Evolutionary conservation across 2,797 vertebrate species (phyloP), one percentile per base, ranked within the genome.

Genomic region (Gambusia yucatana): DNA sequence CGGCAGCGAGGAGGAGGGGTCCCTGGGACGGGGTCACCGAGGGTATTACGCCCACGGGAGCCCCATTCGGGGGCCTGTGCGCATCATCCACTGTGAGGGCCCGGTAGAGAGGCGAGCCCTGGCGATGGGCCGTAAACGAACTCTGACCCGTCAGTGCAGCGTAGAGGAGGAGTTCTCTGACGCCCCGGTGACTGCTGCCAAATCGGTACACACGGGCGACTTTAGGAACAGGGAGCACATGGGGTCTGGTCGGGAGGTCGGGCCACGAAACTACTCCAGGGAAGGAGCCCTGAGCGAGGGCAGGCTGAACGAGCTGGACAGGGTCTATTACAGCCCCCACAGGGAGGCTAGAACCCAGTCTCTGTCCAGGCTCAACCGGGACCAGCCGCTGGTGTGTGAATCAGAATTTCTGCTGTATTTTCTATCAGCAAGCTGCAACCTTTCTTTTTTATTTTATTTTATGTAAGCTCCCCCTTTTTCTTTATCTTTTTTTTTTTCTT

Each of bases 1-100:
- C 0, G 98, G 98, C 78, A 98, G 98, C 0, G 97, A 99, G 91
- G 97, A 99, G 71, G 98, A 99, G 22, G 95, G 96, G 1, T 96
- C 94, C 7, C 78, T 96, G 36, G 95, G 93, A 86, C 89, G 96
- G 3, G 93, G 90, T 4, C 77, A 93, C 48, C 92, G 91, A 0
- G 93, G 93, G 25, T 89, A 94, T 73, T 95, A 94, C 70, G 72
- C 94, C 63, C 86, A 95, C 3, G 94, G 92, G 1, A 92, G 93
- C 81, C 90, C 95, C 59, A 85, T 94, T 88, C 88, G 90, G 77
- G 88, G 87, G 69, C 91, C 91, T 28, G 88, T 95, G 71, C 94
- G 95, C 30, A 81, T 95, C 85, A 95, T 96, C 82, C 95, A 96
- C 91, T 96, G 96, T 69, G 94, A 96, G 85, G 96, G 91, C 81